These are phyloP conservation scores for Oncorhynchus gorbuscha DNA, from an alignment of 2,113 vertebrate species.

Conservation along the genomic window DNA sequence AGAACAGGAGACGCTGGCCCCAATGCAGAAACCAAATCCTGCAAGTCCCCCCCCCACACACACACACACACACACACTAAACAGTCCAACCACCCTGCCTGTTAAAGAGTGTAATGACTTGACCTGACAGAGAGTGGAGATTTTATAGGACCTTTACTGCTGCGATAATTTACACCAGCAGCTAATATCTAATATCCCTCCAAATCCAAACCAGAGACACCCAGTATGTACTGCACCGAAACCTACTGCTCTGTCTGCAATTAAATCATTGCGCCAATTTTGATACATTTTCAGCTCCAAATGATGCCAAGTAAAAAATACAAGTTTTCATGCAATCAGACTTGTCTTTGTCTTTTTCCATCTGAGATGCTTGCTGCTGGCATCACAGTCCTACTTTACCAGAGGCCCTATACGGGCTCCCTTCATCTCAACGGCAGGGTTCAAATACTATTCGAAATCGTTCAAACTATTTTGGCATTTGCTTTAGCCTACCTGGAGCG, in stretches of 20 bases:
- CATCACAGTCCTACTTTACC: constrained; percentile 1
- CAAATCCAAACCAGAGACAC: background rate
- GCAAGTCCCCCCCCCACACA: constrained; percentile 2
- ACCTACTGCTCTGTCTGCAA: background rate
- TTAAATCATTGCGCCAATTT: background rate
- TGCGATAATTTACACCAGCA: constrained; percentile 17
- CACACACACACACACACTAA: background rate
- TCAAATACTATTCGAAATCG: no score
- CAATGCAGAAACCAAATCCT: background rate
- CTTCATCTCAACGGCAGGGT: constrained; percentile 35
- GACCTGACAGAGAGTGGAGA: constrained; percentile 4
- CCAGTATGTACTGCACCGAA: background rate
- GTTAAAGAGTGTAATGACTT: constrained; percentile 5
- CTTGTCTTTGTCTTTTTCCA: constrained; percentile 22
- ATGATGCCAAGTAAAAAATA: background rate
- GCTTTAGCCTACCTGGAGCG: no score
- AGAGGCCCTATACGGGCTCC: constrained; percentile 13
- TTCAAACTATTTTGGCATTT: no score
- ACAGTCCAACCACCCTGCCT: background rate
- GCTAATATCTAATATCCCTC: constrained; percentile 8
- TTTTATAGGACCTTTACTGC: constrained; percentile 25
- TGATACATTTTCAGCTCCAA: constrained; percentile 3
- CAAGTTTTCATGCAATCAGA: background rate
- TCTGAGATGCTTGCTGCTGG: constrained; percentile 13
- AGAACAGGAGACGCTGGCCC: background rate